phyloP scores from a whole-genome alignment of 2,113 vertebrate genomes.

The Capreolus pygargus region DNA sequence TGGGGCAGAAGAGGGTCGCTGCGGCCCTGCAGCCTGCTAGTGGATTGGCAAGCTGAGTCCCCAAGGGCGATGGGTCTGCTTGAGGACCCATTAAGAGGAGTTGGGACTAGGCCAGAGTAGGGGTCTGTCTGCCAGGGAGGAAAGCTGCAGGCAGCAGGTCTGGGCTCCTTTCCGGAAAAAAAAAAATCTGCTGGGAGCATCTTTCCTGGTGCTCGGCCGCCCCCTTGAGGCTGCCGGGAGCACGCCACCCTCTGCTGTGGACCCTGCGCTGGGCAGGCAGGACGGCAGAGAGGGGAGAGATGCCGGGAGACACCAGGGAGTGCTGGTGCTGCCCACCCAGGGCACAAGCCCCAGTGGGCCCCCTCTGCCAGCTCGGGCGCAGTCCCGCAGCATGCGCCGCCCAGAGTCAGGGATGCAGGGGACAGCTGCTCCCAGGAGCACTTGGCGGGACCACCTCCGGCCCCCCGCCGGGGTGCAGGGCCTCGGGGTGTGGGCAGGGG shows the following conservation, averaged over 20 bases:
- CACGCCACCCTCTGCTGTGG: neutral
- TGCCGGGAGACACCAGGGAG: neutral
- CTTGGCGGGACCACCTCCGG: fast-evolving
- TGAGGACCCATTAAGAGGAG: neutral
- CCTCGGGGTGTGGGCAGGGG: fast-evolving
- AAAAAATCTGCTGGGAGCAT: fast-evolving
- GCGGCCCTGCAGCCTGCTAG: fast-evolving
- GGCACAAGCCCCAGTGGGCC: neutral
- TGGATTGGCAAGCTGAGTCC: neutral
- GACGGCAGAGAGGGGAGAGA: neutral
- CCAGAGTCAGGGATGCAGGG: neutral
- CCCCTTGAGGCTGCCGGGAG: slow-evolving; percentile 67
- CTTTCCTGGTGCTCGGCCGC: slow-evolving; percentile 57
- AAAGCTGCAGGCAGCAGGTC: neutral
- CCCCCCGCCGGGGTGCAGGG: neutral
- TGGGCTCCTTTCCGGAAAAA: neutral
- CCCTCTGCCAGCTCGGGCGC: fast-evolving
- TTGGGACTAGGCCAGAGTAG: neutral
- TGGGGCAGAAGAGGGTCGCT: neutral
- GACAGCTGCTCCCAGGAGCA: neutral
- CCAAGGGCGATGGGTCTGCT: neutral
- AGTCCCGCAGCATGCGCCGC: fast-evolving
- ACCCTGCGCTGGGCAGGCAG: fast-evolving
- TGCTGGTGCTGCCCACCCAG: fast-evolving
- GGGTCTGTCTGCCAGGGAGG: neutral